A percentile compares a stretch with the other conserved stretches of the same genome.
Evolutionary conservation across 2,797 vertebrate species (phyloP).

Genomic region (Dallia pectoralis): DNA sequence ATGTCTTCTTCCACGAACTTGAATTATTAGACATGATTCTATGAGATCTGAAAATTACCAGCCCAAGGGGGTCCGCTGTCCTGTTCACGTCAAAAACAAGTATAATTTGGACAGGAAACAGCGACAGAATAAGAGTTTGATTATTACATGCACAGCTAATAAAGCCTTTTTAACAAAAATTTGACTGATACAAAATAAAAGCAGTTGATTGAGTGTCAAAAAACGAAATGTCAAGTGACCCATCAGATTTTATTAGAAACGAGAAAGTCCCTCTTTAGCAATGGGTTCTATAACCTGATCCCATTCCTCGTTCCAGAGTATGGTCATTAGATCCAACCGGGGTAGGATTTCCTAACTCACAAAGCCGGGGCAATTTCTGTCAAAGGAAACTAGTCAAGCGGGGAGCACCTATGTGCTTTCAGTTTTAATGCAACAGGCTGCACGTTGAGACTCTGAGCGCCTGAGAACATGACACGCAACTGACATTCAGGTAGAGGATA

Average conservation of each 20-base stretch:
- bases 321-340: slow-evolving; percentile 55
- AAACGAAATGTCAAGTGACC: slow-evolving; percentile 13
- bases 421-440: slow-evolving; percentile 2
- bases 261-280: slow-evolving; percentile 36
- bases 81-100: background rate
- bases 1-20: slow-evolving; percentile 16
- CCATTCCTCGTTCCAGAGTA: slow-evolving; percentile 33
- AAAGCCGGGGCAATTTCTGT: slow-evolving; percentile 5
- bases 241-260: background rate
- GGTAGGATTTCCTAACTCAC: slow-evolving; percentile 58
- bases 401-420: background rate
- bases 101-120: background rate
- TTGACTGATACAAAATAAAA: background rate
- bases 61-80: background rate
- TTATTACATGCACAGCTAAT: background rate
- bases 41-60: background rate
- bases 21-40: slow-evolving; percentile 14
- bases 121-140: background rate
- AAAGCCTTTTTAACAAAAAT: background rate
- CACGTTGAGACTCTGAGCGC: slow-evolving; percentile 6
- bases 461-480: background rate
- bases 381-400: slow-evolving; percentile 14
- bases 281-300: slow-evolving; percentile 57
- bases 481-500: background rate
- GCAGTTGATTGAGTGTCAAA: slow-evolving; percentile 14